Evolutionary conservation across 2,797 vertebrate species (phyloP).

Genomic region (Coilia nasus): DNA sequence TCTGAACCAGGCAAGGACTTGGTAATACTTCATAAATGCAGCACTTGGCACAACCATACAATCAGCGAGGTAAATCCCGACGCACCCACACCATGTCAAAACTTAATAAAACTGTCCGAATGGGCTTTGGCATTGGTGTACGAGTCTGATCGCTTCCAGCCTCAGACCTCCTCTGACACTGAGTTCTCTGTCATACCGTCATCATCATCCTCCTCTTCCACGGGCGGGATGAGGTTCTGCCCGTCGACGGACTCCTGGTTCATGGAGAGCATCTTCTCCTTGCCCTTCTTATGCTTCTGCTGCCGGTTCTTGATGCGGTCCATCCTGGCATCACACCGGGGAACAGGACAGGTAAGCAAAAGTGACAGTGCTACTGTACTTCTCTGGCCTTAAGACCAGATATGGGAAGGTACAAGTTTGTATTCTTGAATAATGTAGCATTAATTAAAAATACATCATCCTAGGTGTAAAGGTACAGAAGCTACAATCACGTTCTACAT

Average conservation of each 20-base stretch:
- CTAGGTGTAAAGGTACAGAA: no score
- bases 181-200: constrained; percentile 70
- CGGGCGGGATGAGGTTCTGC: constrained; percentile 75
- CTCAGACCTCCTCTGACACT: not conserved
- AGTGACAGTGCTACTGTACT: not conserved
- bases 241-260: constrained; percentile 87
- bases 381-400: not conserved
- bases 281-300: constrained; percentile 98
- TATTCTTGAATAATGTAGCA: no score
- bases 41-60: not conserved
- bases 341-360: constrained; percentile 33
- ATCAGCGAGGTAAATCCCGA: not conserved
- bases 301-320: constrained; percentile 98
- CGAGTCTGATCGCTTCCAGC: not conserved
- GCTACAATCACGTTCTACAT: no score
- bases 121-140: not conserved
- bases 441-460: no score
- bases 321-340: constrained; percentile 84
- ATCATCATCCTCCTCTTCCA: constrained; percentile 85
- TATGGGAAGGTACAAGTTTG: not conserved
- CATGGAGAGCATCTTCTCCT: constrained; percentile 94
- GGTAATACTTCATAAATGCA: not conserved
- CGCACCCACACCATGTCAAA: not conserved
- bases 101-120: not conserved
- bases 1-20: not conserved